Conservation (phyloP, 2,113 vertebrate species). For the Pituophis catenifer region DNA sequence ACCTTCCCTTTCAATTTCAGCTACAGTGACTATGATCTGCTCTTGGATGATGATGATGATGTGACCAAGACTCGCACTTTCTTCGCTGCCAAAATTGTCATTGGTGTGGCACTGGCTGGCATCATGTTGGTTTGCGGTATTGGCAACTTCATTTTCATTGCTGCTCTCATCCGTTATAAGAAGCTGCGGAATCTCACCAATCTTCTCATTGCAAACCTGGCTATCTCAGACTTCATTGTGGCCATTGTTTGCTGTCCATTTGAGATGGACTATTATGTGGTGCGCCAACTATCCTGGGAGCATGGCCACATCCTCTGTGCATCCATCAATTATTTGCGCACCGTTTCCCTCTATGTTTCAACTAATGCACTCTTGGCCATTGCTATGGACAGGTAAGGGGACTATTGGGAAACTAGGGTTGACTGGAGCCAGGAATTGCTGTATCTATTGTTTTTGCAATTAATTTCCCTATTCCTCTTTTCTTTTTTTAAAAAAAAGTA, state of each 20-base stretch:
- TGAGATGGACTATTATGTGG: conserved; percentile 95
- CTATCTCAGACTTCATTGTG: conserved; percentile 93
- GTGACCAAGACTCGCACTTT: conserved; percentile 88
- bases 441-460: not conserved
- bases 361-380: conserved; percentile 95
- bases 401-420: rapidly evolving
- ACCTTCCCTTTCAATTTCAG: conserved; percentile 72
- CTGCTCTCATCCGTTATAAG: conserved; percentile 85
- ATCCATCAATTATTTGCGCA: conserved; percentile 89
- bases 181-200: conserved; percentile 95
- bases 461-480: not conserved
- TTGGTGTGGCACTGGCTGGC: conserved; percentile 80
- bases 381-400: conserved; percentile 88
- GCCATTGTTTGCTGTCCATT: conserved; percentile 95
- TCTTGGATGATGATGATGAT: conserved; percentile 82
- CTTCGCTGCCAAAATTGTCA: conserved; percentile 86
- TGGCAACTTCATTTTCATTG: conserved; percentile 89
- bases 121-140: conserved; percentile 93
- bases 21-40: conserved; percentile 84
- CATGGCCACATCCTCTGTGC: conserved; percentile 88
- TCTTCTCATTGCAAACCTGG: conserved; percentile 93
- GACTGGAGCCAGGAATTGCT: not conserved
- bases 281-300: conserved; percentile 91
- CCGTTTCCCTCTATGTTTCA: conserved; percentile 91
- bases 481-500: not conserved